Evolutionary conservation across 1,140 invertebrate genomes (phyloP).

Genomic region (Leptinotarsa texana): DNA sequence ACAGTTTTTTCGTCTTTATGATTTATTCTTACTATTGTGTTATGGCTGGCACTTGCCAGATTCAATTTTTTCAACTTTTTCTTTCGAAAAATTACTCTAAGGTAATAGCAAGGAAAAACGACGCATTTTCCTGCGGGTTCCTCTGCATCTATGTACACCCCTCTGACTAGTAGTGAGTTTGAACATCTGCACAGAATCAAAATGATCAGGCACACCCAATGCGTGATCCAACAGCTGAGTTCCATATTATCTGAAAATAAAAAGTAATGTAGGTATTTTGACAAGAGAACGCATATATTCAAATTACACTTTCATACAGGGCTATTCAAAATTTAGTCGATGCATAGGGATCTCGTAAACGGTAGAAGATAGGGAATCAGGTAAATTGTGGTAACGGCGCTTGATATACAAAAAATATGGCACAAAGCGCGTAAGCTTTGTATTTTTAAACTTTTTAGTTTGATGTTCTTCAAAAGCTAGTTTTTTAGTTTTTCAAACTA

Average conservation of each 20-base stretch:
- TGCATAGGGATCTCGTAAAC: too few relatives aligned
- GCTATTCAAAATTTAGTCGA: too few relatives aligned
- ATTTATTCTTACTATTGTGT: constrained; percentile 15
- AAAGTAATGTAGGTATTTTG: not conserved
- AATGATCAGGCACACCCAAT: constrained; percentile 72
- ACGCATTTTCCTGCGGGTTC: constrained; percentile 79
- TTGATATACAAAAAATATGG: too few relatives aligned
- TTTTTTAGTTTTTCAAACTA: too few relatives aligned
- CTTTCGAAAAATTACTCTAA: constrained; percentile 74
- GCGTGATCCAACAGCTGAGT: constrained; percentile 77
- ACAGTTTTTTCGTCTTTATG: constrained; percentile 24
- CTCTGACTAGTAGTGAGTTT: constrained; percentile 80
- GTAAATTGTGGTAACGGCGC: too few relatives aligned
- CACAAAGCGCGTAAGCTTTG: too few relatives aligned
- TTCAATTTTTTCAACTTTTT: constrained; percentile 63
- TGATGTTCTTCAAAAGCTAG: too few relatives aligned
- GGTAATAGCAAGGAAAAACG: constrained; percentile 79
- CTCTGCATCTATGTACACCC: constrained; percentile 83
- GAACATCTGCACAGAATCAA: constrained; percentile 80
- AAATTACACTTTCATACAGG: not conserved
- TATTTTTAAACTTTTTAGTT: too few relatives aligned
- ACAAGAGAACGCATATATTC: not conserved
- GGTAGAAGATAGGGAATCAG: too few relatives aligned
- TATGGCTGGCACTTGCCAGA: constrained; percentile 16
- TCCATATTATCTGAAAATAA: constrained; percentile 64